Base-by-base conservation (phyloP, 2,113 vertebrate genomes). In the Sinocyclocheilus anophthalmus region DNA sequence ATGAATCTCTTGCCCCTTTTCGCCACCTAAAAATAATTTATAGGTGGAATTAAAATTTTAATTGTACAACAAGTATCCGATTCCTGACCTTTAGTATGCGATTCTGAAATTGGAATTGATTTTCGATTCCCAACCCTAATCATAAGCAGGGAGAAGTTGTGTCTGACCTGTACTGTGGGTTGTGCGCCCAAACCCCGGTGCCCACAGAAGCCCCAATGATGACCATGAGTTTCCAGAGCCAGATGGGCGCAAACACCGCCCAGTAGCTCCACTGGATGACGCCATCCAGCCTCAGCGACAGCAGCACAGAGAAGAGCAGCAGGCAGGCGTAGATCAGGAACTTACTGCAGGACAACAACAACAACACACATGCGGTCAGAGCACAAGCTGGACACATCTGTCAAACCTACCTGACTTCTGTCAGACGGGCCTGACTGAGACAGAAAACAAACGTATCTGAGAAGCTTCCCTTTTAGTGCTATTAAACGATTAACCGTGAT, bases 181-280 rank as follows among this genome's bases (percentile, higher is more conserved):
- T 99, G 76, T 97, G 95, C 11, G 98, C 97, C 98, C 98, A 99
- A 12, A 99, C 97, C 53, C 97, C 98, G 0, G 97, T 97, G 90
- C 98, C 98, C 89, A 99, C 96, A 0, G 96, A 97, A 24, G 98
- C 98, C 45, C 98, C 98, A 11, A 98, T 96, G 85, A 99, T 97
- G 85, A 99, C 98, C 96, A 99, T 93, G 50, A 99, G 92, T 91
- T 99, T 99, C 98, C 98, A 99, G 1, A 99, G 95, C 98, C 98
- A 99, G 92, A 99, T 96, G 1, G 98, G 98, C 8, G 97, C 95
- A 93, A 99, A 99, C 6, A 99, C 98, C 0, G 97, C 98, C 98
- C 98, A 99, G 93, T 98, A 99, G 91, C 96, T 99, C 97, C 98
- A 99, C 55, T 98, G 96, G 84, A 99, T 99, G 91, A 98, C 95